Evolutionary conservation across 2,888 invertebrate genomes (phyloP), one percentile per base, ranked within the genome.

Genomic region (Agrilus mali): DNA sequence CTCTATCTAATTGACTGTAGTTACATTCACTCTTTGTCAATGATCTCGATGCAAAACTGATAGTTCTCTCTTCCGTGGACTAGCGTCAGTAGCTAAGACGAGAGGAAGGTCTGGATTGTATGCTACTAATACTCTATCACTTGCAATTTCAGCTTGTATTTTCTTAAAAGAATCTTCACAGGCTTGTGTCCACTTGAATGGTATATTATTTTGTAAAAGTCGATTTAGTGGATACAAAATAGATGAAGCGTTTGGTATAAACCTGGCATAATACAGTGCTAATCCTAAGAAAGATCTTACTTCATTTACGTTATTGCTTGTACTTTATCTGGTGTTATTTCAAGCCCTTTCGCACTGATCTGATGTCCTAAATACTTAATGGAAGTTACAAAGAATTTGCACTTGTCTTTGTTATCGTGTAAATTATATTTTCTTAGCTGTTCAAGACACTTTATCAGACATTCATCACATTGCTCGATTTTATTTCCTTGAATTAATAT

Each of bases 21-120:
- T 40, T 47, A 16, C 36, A 20, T 41, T 46, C 46, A n/a, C 46
- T 38, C 7, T 33, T 17, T 6, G 10, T 38, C 31, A 54, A 37
- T 10, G 48, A 41, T 31, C 48, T 33, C 1, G 51, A 53, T 10
- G 45, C 43, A 42, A 48, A 53, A 38, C 41, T 36, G 32, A 53
- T 50, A 3, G 52, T 48, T 38, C 43, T 43, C 35, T 50, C 50
- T 6, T 20, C 20, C 6, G 20, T 20, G 20, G 20, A 20, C 20
- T 20, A 20, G 20, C 20, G 6, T 20, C 20, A 20, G 20, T 20
- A 20, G 20, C 20, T 20, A 20, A 20, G 20, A 20, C 6, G 3
- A 20, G 20, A 4, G 20, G 20, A 3, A 20, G 20, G 20, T 20
- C 20, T 20, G 20, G 20, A 20, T 20, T 20, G 20, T 20, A 20